Conservation (phyloP, 2,113 vertebrate genomes). For the Brachionichthys hirsutus region DNA sequence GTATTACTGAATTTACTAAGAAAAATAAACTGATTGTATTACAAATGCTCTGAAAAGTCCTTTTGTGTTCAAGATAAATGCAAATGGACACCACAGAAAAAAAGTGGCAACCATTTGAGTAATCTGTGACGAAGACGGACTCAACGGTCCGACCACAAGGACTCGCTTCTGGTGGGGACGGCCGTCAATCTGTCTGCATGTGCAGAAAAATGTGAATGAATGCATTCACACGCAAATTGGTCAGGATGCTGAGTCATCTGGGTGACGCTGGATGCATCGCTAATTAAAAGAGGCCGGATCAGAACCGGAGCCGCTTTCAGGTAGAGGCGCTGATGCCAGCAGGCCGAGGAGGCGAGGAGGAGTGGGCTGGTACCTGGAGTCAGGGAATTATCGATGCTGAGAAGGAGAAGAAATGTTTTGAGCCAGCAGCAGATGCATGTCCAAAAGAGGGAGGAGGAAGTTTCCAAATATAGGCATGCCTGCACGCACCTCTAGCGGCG, state of each 20-base stretch:
- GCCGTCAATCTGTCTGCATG: slow-evolving; percentile 26
- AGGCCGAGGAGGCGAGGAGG: no score
- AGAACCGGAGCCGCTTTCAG: no score
- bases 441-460: slow-evolving; percentile 12
- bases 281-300: no score
- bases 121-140: no score
- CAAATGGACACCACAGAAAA: no score
- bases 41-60: no score
- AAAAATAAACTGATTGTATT: not conserved
- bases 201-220: slow-evolving; percentile 45
- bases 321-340: no score
- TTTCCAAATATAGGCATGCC: slow-evolving; percentile 19
- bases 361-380: not conserved
- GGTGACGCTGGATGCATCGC: slow-evolving; percentile 44
- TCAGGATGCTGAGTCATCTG: slow-evolving; percentile 56
- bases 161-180: slow-evolving; percentile 35
- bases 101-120: no score
- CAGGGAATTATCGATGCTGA: slow-evolving; percentile 7
- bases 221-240: slow-evolving; percentile 66
- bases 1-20: slow-evolving; percentile 1
- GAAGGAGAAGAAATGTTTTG: not conserved
- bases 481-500: not conserved
- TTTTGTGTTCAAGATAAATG: no score
- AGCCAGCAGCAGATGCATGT: not conserved
- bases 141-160: no score